Conservation (phyloP, 2,113 vertebrate species). For the Pollimyrus isidori region DNA sequence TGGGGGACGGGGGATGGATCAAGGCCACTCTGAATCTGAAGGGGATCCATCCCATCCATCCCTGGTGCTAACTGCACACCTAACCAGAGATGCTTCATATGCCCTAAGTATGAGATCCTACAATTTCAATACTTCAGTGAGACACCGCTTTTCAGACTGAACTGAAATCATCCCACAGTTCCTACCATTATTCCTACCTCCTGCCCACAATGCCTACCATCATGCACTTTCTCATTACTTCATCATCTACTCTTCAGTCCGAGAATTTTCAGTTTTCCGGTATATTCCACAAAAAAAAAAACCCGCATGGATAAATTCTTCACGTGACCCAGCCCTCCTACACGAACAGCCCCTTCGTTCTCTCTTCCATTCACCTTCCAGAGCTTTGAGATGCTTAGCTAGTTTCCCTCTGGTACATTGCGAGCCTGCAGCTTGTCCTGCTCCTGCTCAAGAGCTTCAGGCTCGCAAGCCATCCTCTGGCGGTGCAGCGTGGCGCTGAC, state of each 20-base stretch:
- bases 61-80: too few species aligned
- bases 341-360: background rate
- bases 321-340: background rate
- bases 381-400: background rate
- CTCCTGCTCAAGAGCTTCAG: background rate
- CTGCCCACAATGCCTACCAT: background rate
- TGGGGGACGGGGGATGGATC: too few species aligned
- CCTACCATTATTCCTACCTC: background rate
- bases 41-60: too few species aligned
- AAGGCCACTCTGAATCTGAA: too few species aligned
- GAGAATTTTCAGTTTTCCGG: background rate
- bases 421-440: constrained; percentile 14
- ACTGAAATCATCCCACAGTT: background rate
- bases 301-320: background rate
- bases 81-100: background rate
- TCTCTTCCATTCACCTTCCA: background rate
- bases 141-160: background rate
- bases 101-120: background rate
- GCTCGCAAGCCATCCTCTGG: background rate
- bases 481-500: background rate
- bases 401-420: background rate
- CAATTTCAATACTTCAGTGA: background rate
- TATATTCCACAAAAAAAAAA: background rate
- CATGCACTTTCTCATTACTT: background rate
- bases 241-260: background rate